Base-by-base conservation (phyloP, 2,113 vertebrate species). In the Meles meles region DNA sequence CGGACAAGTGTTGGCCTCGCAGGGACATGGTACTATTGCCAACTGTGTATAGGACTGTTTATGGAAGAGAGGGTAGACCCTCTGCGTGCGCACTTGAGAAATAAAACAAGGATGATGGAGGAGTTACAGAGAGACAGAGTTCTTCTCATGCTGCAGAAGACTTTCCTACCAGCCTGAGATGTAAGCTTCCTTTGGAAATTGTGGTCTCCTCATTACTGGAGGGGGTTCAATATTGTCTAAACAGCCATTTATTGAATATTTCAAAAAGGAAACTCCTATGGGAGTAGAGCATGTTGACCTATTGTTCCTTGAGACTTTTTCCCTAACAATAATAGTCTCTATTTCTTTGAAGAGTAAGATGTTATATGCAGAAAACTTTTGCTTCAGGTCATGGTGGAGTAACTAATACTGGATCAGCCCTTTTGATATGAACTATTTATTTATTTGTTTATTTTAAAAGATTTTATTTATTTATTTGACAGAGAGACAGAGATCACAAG, bases 211-310 rank as follows among this genome's bases (percentile, higher is more conserved):
- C 6, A 47, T 63, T 49, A 80, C 10, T 44, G 13, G 6, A 94
- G 17, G 20, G 4, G 23, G 65, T 69, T 52, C 65, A 17, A 1
- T 76, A 25, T 76, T 55, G 5, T 76, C 47, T 39, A 27, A 69
- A 34, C 12, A 85, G 31, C 7, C 18, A 72, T 52, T 95, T 59
- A 90, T 47, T 59, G 25, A 8, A 34, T 79, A 87, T 52, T 92
- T 69, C 67, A 17, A 57, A 92, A 96, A 92, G 12, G 14, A 90
- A 63, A 57, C 31, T 29, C 5, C 17, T 65, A 6, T n/a, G 6
- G 25, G 7, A 31, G 2, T 79, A 4, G 3, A 1, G 3, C 31
- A 0, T 5, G 14, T n/a, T 63, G n/a, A 39, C 71, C 12, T 92
- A 17, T 10, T 94, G 34, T 67, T 61, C 20, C 6, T 5, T 29